These are phyloP conservation scores for Calameuta pallipes DNA, from an alignment of 2,888 invertebrate genomes.

Conservation along the genomic window DNA sequence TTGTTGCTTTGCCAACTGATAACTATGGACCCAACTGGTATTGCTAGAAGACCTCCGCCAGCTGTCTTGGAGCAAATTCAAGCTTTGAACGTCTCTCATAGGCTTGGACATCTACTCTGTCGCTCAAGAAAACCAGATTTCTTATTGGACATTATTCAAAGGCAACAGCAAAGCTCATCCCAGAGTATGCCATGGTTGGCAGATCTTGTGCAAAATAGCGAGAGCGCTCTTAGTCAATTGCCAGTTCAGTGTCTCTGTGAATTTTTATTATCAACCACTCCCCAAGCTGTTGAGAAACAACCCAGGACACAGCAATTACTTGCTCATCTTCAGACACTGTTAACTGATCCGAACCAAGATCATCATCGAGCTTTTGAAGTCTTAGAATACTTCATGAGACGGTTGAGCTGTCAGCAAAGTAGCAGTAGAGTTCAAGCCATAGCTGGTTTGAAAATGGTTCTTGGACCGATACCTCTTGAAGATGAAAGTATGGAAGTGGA, in stretches of 20 bases:
- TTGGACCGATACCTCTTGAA: conserved; percentile 67
- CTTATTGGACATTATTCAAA: conserved; percentile 89
- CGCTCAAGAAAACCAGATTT: conserved; percentile 91
- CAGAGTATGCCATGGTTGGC: conserved; percentile 98
- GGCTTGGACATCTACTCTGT: conserved; percentile 90
- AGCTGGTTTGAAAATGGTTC: conserved; percentile 78
- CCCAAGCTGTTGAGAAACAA: conserved; percentile 75
- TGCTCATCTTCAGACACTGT: conserved; percentile 71
- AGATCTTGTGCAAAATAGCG: conserved; percentile 91
- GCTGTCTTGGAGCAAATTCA: conserved; percentile 83
- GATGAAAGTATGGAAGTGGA: conserved; percentile 66
- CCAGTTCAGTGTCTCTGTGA: conserved; percentile 99
- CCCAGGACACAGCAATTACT: conserved; percentile 83
- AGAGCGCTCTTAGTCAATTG: conserved; percentile 86
- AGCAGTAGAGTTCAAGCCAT: conserved; percentile 83
- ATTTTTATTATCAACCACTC: conserved; percentile 80
- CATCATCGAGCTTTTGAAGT: conserved; percentile 82
- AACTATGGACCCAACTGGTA: conserved; percentile 86
- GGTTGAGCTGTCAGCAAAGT: conserved; percentile 85
- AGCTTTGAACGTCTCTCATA: conserved; percentile 79
- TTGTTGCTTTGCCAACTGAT: conserved; percentile 86
- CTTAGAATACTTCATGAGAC: conserved; percentile 87
- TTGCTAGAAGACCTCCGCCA: conserved; percentile 84
- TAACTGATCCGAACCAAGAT: conserved; percentile 70
- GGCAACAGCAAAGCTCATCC: conserved; percentile 82